phyloP scores from a whole-genome alignment of 2,888 invertebrate species.

The Apantesis nais region DNA sequence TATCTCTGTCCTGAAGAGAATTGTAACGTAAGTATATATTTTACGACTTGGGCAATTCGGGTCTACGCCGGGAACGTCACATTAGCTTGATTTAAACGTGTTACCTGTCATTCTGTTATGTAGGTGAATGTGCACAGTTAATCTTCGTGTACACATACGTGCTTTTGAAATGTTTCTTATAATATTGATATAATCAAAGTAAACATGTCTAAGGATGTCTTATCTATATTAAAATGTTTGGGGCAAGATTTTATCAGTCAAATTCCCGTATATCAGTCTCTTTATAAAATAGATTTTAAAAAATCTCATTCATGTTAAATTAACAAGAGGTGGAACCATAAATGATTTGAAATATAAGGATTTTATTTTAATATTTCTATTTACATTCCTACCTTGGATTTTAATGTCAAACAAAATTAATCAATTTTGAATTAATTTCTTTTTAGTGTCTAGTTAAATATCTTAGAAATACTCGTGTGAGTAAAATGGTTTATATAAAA shows the following conservation, averaged over 20 bases:
- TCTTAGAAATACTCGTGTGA: no score
- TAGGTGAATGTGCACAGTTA: slow-evolving; percentile 51
- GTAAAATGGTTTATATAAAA: no score
- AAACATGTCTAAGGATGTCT: neutral
- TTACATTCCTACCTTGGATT: no score
- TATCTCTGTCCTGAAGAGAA: slow-evolving; percentile 2
- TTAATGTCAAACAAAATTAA: no score
- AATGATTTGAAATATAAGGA: no score
- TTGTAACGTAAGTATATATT: slow-evolving; percentile 42
- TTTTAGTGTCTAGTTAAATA: no score
- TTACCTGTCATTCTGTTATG: slow-evolving; percentile 66
- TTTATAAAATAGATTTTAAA: neutral
- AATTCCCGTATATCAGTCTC: neutral
- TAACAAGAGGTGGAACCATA: no score
- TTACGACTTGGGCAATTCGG: slow-evolving; percentile 60
- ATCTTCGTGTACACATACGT: slow-evolving; percentile 31
- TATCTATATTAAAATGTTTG: neutral
- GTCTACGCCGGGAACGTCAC: slow-evolving; percentile 73
- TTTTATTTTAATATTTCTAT: no score
- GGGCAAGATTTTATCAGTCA: neutral
- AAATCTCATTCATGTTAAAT: no score
- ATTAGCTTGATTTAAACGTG: slow-evolving; percentile 80
- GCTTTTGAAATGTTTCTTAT: neutral
- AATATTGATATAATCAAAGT: neutral
- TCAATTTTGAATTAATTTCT: no score